Conservation (phyloP, 1,140 invertebrate genomes). For the Cephus cinctus region DNA sequence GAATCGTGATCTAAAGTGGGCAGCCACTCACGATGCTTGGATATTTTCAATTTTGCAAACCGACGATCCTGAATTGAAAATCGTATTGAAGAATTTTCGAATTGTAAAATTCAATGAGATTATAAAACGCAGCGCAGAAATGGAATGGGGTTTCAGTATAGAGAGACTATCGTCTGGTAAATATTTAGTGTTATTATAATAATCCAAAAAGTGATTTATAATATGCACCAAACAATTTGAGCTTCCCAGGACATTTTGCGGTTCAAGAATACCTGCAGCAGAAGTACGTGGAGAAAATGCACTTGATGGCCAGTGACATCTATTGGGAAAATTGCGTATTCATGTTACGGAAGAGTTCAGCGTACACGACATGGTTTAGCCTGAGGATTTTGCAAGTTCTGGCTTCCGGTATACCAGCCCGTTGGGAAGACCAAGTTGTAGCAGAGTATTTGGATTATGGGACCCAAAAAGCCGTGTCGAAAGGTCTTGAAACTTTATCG, state of each 20-base stretch:
- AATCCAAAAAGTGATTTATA: too few species aligned
- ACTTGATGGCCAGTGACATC: constrained; percentile 58
- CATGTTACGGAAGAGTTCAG: constrained; percentile 60
- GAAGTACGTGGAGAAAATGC: constrained; percentile 52
- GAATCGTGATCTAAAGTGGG: constrained; percentile 55
- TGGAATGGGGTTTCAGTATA: too few species aligned
- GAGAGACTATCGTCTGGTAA: too few species aligned
- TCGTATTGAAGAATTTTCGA: constrained; percentile 50
- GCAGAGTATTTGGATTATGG: neutral
- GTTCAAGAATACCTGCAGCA: constrained; percentile 59
- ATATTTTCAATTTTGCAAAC: constrained; percentile 55
- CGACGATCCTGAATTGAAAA: constrained; percentile 48
- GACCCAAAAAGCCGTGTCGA: neutral
- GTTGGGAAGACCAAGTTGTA: constrained; percentile 36
- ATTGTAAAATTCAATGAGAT: too few species aligned
- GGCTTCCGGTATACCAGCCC: constrained; percentile 35
- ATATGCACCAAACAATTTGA: too few species aligned
- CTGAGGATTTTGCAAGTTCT: constrained; percentile 29
- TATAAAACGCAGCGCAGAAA: too few species aligned
- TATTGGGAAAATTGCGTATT: constrained; percentile 60
- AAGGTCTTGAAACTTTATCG: neutral
- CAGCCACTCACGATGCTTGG: constrained; percentile 61
- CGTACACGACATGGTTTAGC: constrained; percentile 35
- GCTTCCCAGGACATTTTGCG: constrained; percentile 54
- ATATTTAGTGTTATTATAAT: too few species aligned